Percentiles rank a stretch among this genome's conserved stretches.
These are phyloP conservation scores for Ginglymostoma cirratum DNA, from an alignment of 2,113 vertebrate genomes.

Conservation along the genomic window DNA sequence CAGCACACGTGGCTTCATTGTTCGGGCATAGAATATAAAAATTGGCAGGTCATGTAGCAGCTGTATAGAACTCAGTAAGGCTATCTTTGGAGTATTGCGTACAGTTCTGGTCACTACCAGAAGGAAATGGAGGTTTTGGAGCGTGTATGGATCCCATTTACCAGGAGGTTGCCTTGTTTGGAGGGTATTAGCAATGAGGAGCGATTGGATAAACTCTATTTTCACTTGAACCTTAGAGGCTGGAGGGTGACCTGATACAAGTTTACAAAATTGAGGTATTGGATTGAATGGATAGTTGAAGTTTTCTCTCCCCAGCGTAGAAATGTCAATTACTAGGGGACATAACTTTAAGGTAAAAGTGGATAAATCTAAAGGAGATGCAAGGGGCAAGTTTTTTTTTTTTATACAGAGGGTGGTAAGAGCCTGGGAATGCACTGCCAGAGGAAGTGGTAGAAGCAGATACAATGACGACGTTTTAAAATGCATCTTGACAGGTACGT, in stretches of 20 bases:
- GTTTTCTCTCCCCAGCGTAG: no score
- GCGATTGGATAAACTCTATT: not conserved
- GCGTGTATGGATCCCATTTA: not conserved
- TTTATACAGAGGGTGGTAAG: not conserved
- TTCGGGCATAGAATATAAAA: not conserved
- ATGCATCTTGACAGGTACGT: not conserved
- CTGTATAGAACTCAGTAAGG: not conserved
- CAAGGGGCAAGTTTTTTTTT: not conserved
- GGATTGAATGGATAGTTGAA: not conserved
- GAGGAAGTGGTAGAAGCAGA: not conserved
- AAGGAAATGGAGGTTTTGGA: not conserved
- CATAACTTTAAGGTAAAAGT: not conserved
- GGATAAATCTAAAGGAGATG: not conserved
- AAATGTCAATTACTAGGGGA: not conserved
- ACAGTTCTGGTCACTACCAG: not conserved
- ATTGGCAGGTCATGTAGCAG: not conserved
- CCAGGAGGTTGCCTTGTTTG: not conserved
- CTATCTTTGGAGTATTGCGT: not conserved
- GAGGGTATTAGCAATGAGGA: not conserved
- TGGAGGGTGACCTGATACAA: not conserved
- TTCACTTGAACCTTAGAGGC: not conserved
- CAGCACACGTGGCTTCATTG: not conserved
- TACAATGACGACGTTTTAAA: not conserved
- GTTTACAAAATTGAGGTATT: not conserved
- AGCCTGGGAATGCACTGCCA: not conserved